phyloP scores from a whole-genome alignment of 2,797 vertebrate genomes.

The Coilia nasus region DNA sequence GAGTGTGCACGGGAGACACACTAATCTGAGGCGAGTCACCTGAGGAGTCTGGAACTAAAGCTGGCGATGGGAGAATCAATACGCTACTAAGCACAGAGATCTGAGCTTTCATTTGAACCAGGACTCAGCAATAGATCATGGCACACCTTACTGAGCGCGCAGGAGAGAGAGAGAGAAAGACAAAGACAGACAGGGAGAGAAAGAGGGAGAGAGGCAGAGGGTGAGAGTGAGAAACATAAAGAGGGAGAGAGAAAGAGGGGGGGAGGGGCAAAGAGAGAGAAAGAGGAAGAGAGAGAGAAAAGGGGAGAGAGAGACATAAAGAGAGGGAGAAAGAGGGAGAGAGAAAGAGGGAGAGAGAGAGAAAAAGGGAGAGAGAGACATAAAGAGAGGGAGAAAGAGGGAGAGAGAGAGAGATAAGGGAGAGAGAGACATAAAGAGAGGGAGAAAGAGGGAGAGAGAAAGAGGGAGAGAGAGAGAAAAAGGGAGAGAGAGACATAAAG shows the following conservation, averaged over 20 bases:
- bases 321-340: too few relatives aligned
- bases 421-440: neutral
- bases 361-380: too few relatives aligned
- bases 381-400: too few relatives aligned
- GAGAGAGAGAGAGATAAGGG: too few relatives aligned
- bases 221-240: too few relatives aligned
- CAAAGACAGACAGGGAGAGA: neutral
- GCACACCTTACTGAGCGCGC: neutral
- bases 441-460: neutral
- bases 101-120: constrained; percentile 49
- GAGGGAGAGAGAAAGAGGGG: neutral
- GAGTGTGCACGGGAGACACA: constrained; percentile 51
- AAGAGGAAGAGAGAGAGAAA: too few relatives aligned
- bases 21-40: constrained; percentile 20
- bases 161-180: too few relatives aligned
- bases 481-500: neutral
- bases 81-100: constrained; percentile 54
- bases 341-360: too few relatives aligned
- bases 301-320: too few relatives aligned
- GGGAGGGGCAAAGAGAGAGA: too few relatives aligned
- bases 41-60: constrained; percentile 54
- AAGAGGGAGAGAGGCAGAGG: too few relatives aligned
- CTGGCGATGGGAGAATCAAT: constrained; percentile 67
- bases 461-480: too few relatives aligned
- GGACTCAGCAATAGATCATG: constrained; percentile 53